Base-by-base conservation (phyloP, 2,113 vertebrate species). In the Varanus komodoensis region DNA sequence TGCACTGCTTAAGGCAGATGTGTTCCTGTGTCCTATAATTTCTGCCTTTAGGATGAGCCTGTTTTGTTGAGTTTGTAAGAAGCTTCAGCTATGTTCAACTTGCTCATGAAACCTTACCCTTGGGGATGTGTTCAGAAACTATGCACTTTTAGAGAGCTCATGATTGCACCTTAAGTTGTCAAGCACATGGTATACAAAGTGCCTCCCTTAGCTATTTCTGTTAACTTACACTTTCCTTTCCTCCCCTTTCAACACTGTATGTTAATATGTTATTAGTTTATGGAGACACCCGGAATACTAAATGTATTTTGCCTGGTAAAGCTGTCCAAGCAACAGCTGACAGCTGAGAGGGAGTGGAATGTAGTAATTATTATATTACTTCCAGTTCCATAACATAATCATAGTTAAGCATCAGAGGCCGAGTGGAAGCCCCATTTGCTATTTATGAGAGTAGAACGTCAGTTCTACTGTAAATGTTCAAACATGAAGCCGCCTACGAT, bases 291-390 rank as follows among this genome's bases (percentile, higher is more conserved):
- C 48, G 52, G 50, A n/a, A n/a, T 69, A 69, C 71, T 32, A 29
- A 29, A 27, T 71, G 29, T 4, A 48, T 71, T 67, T 52, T 80
- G 29, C 57, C 38, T 57, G 38, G 77, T 69, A 80, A 88, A 50
- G 44, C 44, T 52, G 69, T 8, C 57, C 48, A 80, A 67, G 64
- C 61, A 81, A 44, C 75, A 80, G 61, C 77, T 80, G 87, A 79
- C 75, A 87, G 77, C 61, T 68, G 61, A 48, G 64, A 50, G 54
- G 27, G 86, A 14, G 69, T 86, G 32, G 12, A 23, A 48, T 80
- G 77, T 12, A 32, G 25, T 88, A 80, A 88, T 88, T 88, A 88
- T 69, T 88, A 80, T 69, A 88, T 80, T 88, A 71, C 25, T 25
- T n/a, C 29, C 52, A 44, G 78, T 74, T 54, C 32, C 27, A 54